Base-by-base conservation (phyloP, 2,888 invertebrate species). In the Caenorhabditis sinica region DNA sequence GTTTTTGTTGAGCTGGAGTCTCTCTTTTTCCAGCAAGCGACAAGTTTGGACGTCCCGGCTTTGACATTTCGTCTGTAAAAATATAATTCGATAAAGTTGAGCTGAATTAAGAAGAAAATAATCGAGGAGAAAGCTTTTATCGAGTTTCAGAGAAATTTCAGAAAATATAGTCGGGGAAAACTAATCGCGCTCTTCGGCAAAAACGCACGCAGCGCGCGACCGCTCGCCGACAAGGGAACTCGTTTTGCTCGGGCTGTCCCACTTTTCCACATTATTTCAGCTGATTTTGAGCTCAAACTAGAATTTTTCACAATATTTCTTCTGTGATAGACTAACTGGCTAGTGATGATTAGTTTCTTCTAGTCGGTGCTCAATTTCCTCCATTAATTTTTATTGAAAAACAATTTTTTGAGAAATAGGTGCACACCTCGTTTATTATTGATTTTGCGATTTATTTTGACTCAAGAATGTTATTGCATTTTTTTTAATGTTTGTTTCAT, bases 21-120 rank as follows among this genome's bases (percentile, higher is more conserved):
- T 89, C 89, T 33, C 85, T 53, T 58, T 85, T 86, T 2, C 89
- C 89, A 15, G 89, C 87, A 0, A 85, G 73, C 11, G 87, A 72
- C 33, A 89, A 83, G 58, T 89, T 89, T 72, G 89, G 89, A 4
- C 82, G 71, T 61, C 79, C 82, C 5, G 84, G 61, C 68, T 81
- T 84, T 13, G 82, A 82, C 82, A 82, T 82, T n/a, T n/a, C 43
- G 60, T 20, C 81, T 73, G 33, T 25, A 72, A 63, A 28, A 25
- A 17, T 15, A 58, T 3, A 20, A 20, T 51, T 30, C 17, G 25
- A 30, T n/a, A n/a, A n/a, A n/a, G n/a, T n/a, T n/a, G n/a, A 30
- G 17, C 17, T 15, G 17, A 74, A 74, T 17, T 25, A 30, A 28
- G 5, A 6, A 66, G 5, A 6, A 33, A 33, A 33, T 33, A 4